Percentiles rank a stretch among this genome's conserved stretches.
These are phyloP conservation scores for Neoscelio sp. DNA, from an alignment of 2,888 invertebrate species.

Conservation along the genomic window DNA sequence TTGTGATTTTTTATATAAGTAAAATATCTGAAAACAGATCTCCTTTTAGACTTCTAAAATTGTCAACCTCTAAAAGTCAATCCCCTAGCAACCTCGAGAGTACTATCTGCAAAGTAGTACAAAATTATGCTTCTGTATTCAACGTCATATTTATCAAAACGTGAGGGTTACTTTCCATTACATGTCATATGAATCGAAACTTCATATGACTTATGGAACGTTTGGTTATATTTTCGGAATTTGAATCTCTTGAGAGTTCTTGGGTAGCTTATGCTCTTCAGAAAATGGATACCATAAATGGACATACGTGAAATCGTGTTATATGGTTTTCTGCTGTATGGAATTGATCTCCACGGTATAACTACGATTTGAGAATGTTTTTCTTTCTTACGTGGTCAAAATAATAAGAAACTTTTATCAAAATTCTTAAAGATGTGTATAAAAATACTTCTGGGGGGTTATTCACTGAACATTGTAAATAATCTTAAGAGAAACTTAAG, in stretches of 20 bases:
- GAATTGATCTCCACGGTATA: constrained; percentile 29
- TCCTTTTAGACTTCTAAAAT: too few species aligned
- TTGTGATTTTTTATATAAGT: too few species aligned
- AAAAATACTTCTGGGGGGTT: too few species aligned
- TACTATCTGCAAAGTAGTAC: too few species aligned
- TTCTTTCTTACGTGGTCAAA: neutral
- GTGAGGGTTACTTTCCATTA: constrained; percentile 10
- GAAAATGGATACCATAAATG: constrained; percentile 34
- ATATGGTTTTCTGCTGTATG: constrained; percentile 17
- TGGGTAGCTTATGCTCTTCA: constrained; percentile 19
- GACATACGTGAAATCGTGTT: constrained; percentile 31
- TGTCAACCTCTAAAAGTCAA: too few species aligned
- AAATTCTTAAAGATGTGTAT: neutral
- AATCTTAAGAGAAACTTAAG: too few species aligned
- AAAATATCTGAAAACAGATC: too few species aligned
- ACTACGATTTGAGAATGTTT: constrained; percentile 26
- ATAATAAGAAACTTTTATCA: neutral
- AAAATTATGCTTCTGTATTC: too few species aligned
- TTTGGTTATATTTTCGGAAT: constrained; percentile 23
- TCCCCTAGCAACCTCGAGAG: too few species aligned
- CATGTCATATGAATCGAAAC: constrained; percentile 18
- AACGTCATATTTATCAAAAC: neutral
- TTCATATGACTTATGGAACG: constrained; percentile 15
- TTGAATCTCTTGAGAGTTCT: constrained; percentile 11
- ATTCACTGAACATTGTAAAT: too few species aligned